Conservation (phyloP, 2,113 vertebrate species). For the Grus americana region DNA sequence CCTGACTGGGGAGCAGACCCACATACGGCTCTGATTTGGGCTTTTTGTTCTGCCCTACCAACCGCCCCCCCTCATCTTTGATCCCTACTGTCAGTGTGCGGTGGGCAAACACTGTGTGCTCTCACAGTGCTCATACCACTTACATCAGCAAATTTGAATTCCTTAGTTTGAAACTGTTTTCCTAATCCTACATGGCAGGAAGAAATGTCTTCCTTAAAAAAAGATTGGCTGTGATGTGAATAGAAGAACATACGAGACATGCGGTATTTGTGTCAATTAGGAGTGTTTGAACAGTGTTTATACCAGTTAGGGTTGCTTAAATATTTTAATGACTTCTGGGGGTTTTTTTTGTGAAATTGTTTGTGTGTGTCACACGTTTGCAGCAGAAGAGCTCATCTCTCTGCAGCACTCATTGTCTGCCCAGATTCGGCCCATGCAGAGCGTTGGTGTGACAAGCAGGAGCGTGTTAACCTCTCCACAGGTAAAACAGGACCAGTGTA, state of each 20-base stretch:
- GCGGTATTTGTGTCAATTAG: not conserved
- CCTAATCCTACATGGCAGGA: not conserved
- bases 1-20: not conserved
- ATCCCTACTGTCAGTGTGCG: not conserved
- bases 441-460: rapidly evolving
- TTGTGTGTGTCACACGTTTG: not conserved
- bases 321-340: not conserved
- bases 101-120: not conserved
- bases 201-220: not conserved
- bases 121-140: not conserved
- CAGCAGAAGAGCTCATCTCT: not conserved
- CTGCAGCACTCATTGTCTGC: not conserved
- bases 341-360: not conserved
- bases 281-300: not conserved
- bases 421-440: not conserved
- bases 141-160: not conserved
- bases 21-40: not conserved
- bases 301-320: not conserved
- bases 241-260: not conserved
- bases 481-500: not conserved
- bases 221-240: not conserved
- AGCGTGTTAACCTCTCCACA: not conserved
- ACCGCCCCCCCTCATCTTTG: rapidly evolving
- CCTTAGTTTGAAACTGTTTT: not conserved
- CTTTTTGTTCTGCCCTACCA: not conserved